These are phyloP conservation scores for Ceryle rudis DNA, from an alignment of 2,797 vertebrate species.

Conservation along the genomic window DNA sequence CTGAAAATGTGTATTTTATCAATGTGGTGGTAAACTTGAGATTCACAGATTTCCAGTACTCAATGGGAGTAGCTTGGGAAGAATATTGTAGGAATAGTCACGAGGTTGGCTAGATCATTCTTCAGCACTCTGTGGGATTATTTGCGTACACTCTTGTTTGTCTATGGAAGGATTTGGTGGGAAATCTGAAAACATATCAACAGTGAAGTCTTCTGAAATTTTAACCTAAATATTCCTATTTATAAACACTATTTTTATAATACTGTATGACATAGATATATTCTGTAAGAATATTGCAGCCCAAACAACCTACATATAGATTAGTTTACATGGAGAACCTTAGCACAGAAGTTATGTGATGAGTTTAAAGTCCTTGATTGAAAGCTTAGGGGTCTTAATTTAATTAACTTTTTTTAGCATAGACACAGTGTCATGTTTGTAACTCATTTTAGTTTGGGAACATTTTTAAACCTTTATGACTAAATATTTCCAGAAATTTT, in stretches of 20 bases:
- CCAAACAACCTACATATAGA: background rate
- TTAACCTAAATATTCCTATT: background rate
- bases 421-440: background rate
- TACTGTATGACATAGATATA: accelerated
- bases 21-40: background rate
- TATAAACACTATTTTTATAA: background rate
- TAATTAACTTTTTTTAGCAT: background rate
- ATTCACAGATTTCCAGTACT: background rate
- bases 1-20: background rate
- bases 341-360: background rate
- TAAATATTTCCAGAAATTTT: background rate
- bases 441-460: background rate
- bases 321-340: background rate
- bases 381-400: background rate
- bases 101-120: background rate
- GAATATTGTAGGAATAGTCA: accelerated
- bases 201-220: background rate
- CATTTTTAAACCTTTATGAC: background rate
- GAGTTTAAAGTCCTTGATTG: background rate
- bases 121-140: background rate
- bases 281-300: background rate
- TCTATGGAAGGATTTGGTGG: background rate
- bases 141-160: background rate
- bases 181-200: background rate
- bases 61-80: background rate